Conservation (phyloP, 2,888 invertebrate genomes). For the Zhuqinia jingwanae region DNA sequence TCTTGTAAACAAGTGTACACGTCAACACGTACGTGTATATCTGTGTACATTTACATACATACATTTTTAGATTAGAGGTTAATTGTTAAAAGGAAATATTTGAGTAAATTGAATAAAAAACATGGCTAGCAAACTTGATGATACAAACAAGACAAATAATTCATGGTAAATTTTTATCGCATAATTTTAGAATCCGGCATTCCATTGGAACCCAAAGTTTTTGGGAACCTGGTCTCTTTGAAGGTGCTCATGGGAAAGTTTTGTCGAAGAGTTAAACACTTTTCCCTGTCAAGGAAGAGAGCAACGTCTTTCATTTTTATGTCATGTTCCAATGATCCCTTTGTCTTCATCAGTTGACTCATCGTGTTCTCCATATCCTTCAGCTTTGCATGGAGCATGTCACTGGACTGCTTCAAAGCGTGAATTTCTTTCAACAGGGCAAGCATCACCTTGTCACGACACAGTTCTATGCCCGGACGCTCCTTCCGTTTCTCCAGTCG, state of each 20-base stretch:
- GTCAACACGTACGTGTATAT: too few species aligned
- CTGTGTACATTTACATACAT: too few species aligned
- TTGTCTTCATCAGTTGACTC: constrained; percentile 77
- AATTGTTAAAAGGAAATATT: too few species aligned
- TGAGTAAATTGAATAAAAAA: too few species aligned
- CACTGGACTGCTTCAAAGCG: constrained; percentile 73
- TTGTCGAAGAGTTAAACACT: constrained; percentile 75
- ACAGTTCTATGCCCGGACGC: constrained; percentile 77
- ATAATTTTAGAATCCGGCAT: constrained; percentile 65
- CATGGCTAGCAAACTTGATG: too few species aligned
- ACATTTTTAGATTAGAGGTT: too few species aligned
- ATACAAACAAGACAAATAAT: too few species aligned
- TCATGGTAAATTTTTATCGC: too few species aligned
- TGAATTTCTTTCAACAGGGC: constrained; percentile 76
- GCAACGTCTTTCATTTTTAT: constrained; percentile 76
- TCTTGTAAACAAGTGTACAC: too few species aligned
- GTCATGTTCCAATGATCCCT: constrained; percentile 76
- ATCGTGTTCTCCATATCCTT: constrained; percentile 76
- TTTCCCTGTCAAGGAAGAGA: constrained; percentile 76
- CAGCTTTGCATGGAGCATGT: constrained; percentile 71
- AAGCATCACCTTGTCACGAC: constrained; percentile 77
- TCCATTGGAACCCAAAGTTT: constrained; percentile 66
- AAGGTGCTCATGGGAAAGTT: constrained; percentile 76
- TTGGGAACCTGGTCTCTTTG: constrained; percentile 73
- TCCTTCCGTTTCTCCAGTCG: constrained; percentile 77